Percentiles rank a stretch among this genome's conserved stretches.
phyloP scores from a whole-genome alignment of 1,140 invertebrate species.

The Drosophila aff. region DNA sequence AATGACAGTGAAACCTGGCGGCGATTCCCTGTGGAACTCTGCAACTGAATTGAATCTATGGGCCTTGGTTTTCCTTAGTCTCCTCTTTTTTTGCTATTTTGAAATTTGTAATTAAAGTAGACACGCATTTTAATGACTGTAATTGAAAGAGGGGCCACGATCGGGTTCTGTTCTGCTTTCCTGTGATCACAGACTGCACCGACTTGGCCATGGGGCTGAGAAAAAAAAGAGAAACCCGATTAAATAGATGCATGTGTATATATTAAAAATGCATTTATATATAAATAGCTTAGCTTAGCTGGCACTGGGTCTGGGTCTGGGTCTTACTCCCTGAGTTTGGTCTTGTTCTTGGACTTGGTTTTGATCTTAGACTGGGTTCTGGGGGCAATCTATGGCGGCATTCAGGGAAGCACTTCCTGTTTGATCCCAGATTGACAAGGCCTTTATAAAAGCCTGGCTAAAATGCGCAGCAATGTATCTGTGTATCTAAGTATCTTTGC shows the following conservation, averaged over 20 bases:
- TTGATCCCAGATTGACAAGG: not conserved
- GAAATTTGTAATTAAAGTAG: slow-evolving; percentile 64
- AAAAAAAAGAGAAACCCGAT: not conserved
- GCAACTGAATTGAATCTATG: not conserved
- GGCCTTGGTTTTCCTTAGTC: not conserved
- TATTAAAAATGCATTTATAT: slow-evolving; percentile 17
- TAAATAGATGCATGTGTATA: slow-evolving; percentile 29
- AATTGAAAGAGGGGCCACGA: slow-evolving; percentile 49
- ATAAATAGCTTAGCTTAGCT: slow-evolving; percentile 1
- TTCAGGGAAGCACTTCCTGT: not conserved
- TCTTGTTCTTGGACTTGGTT: no score
- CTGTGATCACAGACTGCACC: not conserved
- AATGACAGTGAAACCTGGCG: slow-evolving; percentile 31
- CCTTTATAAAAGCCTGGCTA: not conserved
- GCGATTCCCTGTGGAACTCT: slow-evolving; percentile 1
- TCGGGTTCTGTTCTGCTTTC: slow-evolving; percentile 6
- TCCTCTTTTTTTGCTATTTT: slow-evolving; percentile 5
- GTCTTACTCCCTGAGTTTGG: not conserved
- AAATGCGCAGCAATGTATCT: not conserved
- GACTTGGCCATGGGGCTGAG: not conserved
- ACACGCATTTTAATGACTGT: slow-evolving; percentile 63
- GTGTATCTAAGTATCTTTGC: not conserved
- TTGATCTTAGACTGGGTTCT: no score
- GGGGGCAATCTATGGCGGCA: no score
- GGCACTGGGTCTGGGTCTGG: not conserved